Evolutionary conservation across 35 echinoderm and acorn worm species (phyloP).

Genomic region (Ophiothrix spiculata): DNA sequence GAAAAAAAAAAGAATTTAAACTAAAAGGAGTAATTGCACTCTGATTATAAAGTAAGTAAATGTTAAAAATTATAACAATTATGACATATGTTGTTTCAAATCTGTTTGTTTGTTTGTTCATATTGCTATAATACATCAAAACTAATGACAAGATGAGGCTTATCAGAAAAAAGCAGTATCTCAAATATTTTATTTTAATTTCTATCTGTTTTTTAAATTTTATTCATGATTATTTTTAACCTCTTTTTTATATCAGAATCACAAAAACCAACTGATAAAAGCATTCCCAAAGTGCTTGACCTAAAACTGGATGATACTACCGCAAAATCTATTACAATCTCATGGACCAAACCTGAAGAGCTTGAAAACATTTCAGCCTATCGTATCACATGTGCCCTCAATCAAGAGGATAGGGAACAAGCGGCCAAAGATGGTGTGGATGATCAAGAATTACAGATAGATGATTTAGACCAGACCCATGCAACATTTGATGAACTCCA

Average conservation of each 20-base stretch:
- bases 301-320: background rate
- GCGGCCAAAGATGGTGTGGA: background rate
- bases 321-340: background rate
- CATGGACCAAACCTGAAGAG: constrained; percentile 3
- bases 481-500: background rate
- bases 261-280: background rate
- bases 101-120: too few relatives aligned
- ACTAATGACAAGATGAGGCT: too few relatives aligned
- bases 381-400: background rate
- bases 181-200: too few relatives aligned
- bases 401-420: constrained; percentile 2
- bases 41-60: too few relatives aligned
- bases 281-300: background rate
- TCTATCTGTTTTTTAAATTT: too few relatives aligned
- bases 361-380: background rate
- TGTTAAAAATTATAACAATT: too few relatives aligned
- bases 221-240: too few relatives aligned
- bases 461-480: background rate
- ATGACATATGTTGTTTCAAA: too few relatives aligned
- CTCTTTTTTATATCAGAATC: background rate
- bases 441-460: background rate
- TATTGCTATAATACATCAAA: too few relatives aligned
- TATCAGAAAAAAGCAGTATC: too few relatives aligned
- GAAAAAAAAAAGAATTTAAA: too few relatives aligned
- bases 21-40: too few relatives aligned